Evolutionary conservation across 2,888 invertebrate species (phyloP), one percentile per base, ranked within the genome.

Genomic region (Tinea trinotella): DNA sequence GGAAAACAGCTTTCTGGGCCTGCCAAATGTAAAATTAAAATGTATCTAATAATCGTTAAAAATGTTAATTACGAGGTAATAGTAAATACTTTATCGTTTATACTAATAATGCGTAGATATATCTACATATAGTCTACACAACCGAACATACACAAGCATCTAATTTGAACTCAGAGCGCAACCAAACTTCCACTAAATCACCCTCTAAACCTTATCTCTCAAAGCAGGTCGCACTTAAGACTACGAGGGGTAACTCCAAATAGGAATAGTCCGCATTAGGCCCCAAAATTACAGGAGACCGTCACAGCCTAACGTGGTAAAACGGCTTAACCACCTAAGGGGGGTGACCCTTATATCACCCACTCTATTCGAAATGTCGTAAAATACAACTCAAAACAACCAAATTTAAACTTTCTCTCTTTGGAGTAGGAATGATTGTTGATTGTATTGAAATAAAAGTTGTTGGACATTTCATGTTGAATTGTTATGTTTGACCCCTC

Each of bases 251-350:
- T 78, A 74, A 70, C 75, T 82, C 76, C 74, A 83, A 84, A 84
- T 84, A 84, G 84, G 81, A 82, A 83, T 84, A 81, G 85, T 78
- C 82, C 81, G 83, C 83, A 85, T 85, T 84, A 85, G 82, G 78
- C 74, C 68, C 76, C 82, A 75, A 81, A 84, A 84, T 84, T 84
- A 83, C 83, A 81, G 82, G 76, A 79, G 79, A 80, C 82, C 83
- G 83, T 82, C 83, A 76, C 78, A 71, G 78, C 76, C 83, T 81
- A 82, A 83, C 82, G 79, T 82, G 84, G 83, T 83, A 70, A 82
- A 80, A 81, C 71, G 76, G 76, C 78, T 76, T 74, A 74, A 74
- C 81, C 79, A 83, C 84, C 83, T 80, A 74, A 80, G 80, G 80
- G 81, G 80, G 75, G 74, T 67, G 59, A 71, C 74, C 72, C 72